These are phyloP conservation scores for Conus ventricosus DNA, from an alignment of 1,140 invertebrate genomes.

Conservation along the genomic window DNA sequence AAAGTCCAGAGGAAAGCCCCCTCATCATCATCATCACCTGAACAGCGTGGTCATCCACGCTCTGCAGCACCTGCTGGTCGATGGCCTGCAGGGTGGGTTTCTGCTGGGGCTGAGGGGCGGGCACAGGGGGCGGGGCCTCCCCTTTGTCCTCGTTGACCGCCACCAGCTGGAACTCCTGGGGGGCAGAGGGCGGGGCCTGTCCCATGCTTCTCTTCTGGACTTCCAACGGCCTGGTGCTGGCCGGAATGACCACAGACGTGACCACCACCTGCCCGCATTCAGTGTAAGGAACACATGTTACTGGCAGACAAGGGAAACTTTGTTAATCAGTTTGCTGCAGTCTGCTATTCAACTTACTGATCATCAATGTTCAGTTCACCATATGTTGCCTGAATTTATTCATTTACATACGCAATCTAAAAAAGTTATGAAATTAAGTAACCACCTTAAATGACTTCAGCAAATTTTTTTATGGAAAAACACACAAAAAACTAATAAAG, in stretches of 20 bases:
- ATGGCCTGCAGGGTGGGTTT: conserved; percentile 67
- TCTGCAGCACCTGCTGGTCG: conserved; percentile 68
- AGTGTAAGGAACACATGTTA: background rate
- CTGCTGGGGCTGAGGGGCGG: conserved; percentile 50
- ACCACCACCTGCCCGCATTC: background rate
- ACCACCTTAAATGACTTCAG: no score
- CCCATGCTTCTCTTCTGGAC: conserved; percentile 60
- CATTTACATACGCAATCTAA: no score
- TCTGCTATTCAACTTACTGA: no score
- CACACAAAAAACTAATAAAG: no score
- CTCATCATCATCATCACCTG: conserved; percentile 50
- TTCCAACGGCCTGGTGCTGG: conserved; percentile 58
- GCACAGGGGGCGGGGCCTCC: conserved; percentile 47
- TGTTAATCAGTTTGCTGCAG: no score
- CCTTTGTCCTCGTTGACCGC: conserved; percentile 56
- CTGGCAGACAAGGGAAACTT: no score
- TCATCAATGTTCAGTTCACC: no score
- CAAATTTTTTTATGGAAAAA: no score
- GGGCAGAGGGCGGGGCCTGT: conserved; percentile 59
- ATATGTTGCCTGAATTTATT: no score
- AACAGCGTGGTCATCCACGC: conserved; percentile 73
- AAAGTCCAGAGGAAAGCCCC: no score
- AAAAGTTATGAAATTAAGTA: no score
- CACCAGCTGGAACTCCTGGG: conserved; percentile 57
- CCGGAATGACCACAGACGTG: conserved; percentile 12